Evolutionary conservation across 1,140 invertebrate species (phyloP), one percentile per base, ranked within the genome.

Genomic region (Acromyrmex echinatior): DNA sequence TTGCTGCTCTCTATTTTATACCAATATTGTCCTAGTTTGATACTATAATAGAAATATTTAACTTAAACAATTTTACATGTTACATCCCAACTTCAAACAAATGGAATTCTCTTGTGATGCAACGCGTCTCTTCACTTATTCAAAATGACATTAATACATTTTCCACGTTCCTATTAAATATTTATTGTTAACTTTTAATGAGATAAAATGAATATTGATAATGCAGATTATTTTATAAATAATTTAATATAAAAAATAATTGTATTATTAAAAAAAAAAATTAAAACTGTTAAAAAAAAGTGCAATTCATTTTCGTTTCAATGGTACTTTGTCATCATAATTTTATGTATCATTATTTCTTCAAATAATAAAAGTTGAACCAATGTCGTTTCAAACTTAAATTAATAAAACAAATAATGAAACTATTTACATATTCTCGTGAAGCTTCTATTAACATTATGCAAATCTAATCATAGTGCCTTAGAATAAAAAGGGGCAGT

Each of bases 11-110:
- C 45, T 31, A 49, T 65, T 65, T 78, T 49, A 3, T 63, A 63
- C 5, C 3, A 60, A 77, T 56, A 62, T 7, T 66, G 62, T 16
- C 14, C 12, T 31, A 66, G 18, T 79, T 80, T 21, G 62, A 21
- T 6, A 10, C 9, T 25, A 68, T 16, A 49, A 79, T n/a, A 35
- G n/a, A 66, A 68, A 51, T 80, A 68, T 80, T 79, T 80, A 35
- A 70, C 4, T 18, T 68, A 35, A 21, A 12, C 7, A 53, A 66
- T 80, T 45, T 62, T 25, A 10, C n/a, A 77, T 60, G 18, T 62
- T 25, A 10, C n/a, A 77, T 60, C 28, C 28, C 7, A 49, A 35
- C 14, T 79, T 79, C 14, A 3, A 35, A 12, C 28, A 16, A 80
- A 53, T 68, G 12, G 31, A 12, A 25, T 5, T 28, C 35, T 6